These are phyloP conservation scores for Smutsia gigantea DNA, from an alignment of 2,797 vertebrate genomes.

Conservation along the genomic window DNA sequence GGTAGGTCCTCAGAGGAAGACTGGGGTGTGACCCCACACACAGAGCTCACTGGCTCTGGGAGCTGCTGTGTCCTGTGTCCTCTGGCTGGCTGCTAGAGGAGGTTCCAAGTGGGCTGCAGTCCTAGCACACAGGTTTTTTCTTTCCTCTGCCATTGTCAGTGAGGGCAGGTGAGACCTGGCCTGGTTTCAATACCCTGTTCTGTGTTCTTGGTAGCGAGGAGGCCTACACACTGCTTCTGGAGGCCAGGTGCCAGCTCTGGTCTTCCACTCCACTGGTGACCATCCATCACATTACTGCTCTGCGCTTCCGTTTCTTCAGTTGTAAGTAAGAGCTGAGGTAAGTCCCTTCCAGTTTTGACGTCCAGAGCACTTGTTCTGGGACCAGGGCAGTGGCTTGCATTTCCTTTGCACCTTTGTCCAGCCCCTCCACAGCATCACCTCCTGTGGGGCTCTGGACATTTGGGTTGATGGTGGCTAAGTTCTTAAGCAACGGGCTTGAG, in stretches of 20 bases:
- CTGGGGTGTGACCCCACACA: neutral
- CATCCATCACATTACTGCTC: accelerated
- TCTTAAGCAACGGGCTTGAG: neutral
- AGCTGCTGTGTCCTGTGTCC: neutral
- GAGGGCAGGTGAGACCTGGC: neutral
- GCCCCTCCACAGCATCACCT: accelerated
- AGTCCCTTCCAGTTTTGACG: neutral
- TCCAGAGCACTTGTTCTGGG: neutral
- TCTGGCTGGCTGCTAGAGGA: neutral
- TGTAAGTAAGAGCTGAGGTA: neutral
- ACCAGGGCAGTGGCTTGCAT: accelerated
- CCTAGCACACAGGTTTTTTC: neutral
- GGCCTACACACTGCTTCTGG: neutral
- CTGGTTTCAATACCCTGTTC: neutral
- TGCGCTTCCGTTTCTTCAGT: neutral
- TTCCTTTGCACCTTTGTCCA: neutral
- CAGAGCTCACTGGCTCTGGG: neutral
- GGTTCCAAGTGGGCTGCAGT: neutral
- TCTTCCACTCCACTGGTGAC: neutral
- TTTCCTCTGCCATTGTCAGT: neutral
- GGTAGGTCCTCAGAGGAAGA: neutral
- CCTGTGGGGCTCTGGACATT: neutral
- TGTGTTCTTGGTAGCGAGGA: neutral
- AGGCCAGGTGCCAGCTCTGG: neutral
- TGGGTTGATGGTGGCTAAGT: neutral